Conservation (phyloP, 2,888 invertebrate species). For the Stenolophus ochropezus region DNA sequence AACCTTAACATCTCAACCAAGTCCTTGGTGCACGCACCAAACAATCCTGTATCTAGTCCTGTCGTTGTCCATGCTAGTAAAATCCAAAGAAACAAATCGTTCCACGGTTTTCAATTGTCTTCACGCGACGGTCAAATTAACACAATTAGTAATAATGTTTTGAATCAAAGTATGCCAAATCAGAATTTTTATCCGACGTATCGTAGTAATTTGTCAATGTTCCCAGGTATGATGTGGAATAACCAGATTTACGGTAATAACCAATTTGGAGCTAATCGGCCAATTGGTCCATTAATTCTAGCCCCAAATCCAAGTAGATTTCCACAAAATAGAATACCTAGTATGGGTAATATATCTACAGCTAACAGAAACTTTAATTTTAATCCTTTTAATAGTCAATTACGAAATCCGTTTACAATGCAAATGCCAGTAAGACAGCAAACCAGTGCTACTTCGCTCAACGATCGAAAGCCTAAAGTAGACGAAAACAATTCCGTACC, state of each 20-base stretch:
- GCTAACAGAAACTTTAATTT: conserved; percentile 37
- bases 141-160: background rate
- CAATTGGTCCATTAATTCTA: conserved; percentile 57
- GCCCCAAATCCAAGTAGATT: conserved; percentile 39
- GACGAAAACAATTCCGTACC: background rate
- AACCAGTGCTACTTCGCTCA: background rate
- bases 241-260: conserved; percentile 49
- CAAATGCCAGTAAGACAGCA: conserved; percentile 2
- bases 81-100: conserved; percentile 70
- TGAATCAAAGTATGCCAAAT: conserved; percentile 34
- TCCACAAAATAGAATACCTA: conserved; percentile 61
- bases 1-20: conserved; percentile 64
- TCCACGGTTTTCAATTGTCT: conserved; percentile 69
- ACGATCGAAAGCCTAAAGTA: conserved; percentile 8
- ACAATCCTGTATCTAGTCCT: conserved; percentile 47
- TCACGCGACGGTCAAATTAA: conserved; percentile 1
- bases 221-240: conserved; percentile 17
- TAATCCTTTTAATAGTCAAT: conserved; percentile 54
- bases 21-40: conserved; percentile 61
- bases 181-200: conserved; percentile 11
- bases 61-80: conserved; percentile 23
- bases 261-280: conserved; percentile 37
- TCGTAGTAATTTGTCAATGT: conserved; percentile 17
- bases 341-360: conserved; percentile 61
- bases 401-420: conserved; percentile 39